phyloP scores from a whole-genome alignment of 2,113 vertebrate species.

The Willisornis vidua region DNA sequence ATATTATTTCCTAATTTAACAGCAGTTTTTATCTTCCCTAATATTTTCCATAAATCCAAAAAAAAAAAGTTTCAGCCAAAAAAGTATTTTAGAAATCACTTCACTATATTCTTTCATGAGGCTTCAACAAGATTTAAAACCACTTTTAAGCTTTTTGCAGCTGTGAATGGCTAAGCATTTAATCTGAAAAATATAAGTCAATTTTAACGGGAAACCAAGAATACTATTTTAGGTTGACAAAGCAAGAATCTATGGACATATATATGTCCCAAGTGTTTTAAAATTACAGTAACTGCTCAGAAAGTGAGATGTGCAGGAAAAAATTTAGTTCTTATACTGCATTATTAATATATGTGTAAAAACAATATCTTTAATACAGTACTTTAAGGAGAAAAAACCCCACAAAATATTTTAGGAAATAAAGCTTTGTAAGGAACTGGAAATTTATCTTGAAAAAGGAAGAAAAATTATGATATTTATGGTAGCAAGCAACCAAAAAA shows the following conservation, averaged over 20 bases:
- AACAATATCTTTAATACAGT: background rate
- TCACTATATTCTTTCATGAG: background rate
- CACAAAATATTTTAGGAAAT: background rate
- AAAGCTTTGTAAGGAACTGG: background rate
- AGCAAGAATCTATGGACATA: background rate
- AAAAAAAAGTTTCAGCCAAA: background rate
- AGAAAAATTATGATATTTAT: accelerated
- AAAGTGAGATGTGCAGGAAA: background rate
- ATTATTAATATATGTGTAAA: background rate
- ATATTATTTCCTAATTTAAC: background rate
- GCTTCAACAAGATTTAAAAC: background rate
- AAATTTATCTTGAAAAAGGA: background rate
- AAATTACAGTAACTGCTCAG: background rate
- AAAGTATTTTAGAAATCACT: background rate
- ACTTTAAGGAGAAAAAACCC: background rate
- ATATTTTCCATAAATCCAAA: background rate
- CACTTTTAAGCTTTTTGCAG: background rate
- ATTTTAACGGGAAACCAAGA: background rate
- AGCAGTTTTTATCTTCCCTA: background rate
- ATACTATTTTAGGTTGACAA: background rate
- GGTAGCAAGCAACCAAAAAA: background rate
- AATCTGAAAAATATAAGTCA: background rate
- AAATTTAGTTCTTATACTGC: background rate
- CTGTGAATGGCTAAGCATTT: background rate
- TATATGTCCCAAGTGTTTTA: background rate